Base-by-base conservation (phyloP, 2,797 vertebrate genomes). In the Tamandua tetradactyla region DNA sequence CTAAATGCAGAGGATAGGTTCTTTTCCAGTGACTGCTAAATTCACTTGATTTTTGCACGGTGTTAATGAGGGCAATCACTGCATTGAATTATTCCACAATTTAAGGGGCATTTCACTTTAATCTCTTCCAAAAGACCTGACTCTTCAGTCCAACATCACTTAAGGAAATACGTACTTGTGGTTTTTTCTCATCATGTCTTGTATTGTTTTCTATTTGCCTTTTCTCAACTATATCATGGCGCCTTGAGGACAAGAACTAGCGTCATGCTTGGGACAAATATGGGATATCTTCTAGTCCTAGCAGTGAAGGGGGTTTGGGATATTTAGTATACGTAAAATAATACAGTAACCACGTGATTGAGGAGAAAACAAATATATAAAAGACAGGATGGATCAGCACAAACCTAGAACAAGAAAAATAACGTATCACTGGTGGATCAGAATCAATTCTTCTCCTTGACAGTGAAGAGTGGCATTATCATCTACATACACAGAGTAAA, bases 401-500 rank as follows among this genome's bases (percentile, higher is more conserved):
- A 95, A 82, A 52, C 42, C 23, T 76, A 92, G 55, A 93, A 91
- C 87, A 95, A 94, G 91, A 94, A 96, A 97, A 91, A 92, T 93
- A 94, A 95, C 78, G 59, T 71, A 94, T 71, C 30, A 55, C 85
- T 64, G 74, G 61, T 27, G 15, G 84, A 81, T 20, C n/a, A 92
- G 90, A 94, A 84, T 82, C 91, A 91, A 84, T 94, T 81, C 42
- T 95, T 96, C 81, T 96, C 87, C 62, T 55, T 93, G 80, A 95
- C 91, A 89, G 40, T 91, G 93, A 97, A 86, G 74, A 87, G 96
- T 76, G 66, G 23, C 55, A 92, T 95, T 85, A 85, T 93, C 82
- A 90, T 83, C 96, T 95, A 76, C 75, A 85, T 82, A 32, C 85
- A 87, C 30, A 91, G 32, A 62, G 86, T 85, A 89, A 94, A n/a